Evolutionary conservation across 2,888 invertebrate genomes (phyloP), one percentile per base, ranked within the genome.

Genomic region (Cantharis flavilabris): DNA sequence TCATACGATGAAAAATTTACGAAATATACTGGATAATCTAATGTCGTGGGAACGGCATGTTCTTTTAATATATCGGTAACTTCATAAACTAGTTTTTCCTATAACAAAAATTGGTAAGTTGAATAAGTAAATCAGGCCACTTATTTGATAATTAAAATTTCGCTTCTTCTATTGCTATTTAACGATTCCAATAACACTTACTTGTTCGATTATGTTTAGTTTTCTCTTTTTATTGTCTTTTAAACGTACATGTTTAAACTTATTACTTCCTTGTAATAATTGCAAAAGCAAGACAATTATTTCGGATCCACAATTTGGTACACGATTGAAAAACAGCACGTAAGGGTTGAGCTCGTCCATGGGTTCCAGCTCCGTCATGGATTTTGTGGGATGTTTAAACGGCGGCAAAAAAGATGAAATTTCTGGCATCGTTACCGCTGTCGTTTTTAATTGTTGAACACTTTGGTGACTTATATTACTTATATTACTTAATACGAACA

Each of bases 281-380:
- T 92, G 91, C 74, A 93, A 83, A 28, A 92, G 86, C 78, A 92
- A 85, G n/a, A 92, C 90, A 71, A 92, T 84, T 82, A 91, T 87
- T 84, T 92, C 92, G 4, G 91, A 90, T 13, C 92, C 92, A 65
- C 91, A 90, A 81, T 91, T 90, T 1, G 92, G 92, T 13, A 92
- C 89, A 64, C 90, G 88, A 81, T 92, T 92, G 82, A 92, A 89
- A 87, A 93, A 90, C 72, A 93, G 83, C 75, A 91, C 88, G 83
- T 91, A 88, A 71, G 88, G 87, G 83, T 89, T 90, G 69, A 89
- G 86, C 80, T 89, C 89, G 28, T 90, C 89, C 84, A 89, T 87
- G 76, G 86, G 85, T 33, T 89, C 89, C 67, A 90, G 81, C 83
- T 91, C 90, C 2, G 89, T 87, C 33, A 91, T 85, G 2, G 91